Conservation (phyloP, 1,140 invertebrate genomes). For the Drosophila nannoptera region DNA sequence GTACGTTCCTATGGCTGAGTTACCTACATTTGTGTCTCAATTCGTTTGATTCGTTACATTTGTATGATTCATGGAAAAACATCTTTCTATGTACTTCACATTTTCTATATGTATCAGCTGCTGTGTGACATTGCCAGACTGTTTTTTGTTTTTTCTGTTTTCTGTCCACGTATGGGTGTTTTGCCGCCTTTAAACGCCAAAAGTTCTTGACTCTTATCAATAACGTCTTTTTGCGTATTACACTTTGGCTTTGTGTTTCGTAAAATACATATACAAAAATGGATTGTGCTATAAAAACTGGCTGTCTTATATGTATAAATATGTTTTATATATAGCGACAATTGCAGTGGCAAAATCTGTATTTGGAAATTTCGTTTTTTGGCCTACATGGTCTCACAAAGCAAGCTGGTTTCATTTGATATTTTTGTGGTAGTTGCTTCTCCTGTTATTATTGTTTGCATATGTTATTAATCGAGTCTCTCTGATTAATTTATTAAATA, state of each 20-base stretch:
- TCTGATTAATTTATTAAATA: constrained; percentile 49
- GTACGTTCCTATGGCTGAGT: constrained; percentile 32
- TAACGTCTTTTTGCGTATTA: constrained; percentile 44
- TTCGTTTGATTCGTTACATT: constrained; percentile 23
- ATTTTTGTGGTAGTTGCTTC: constrained; percentile 25
- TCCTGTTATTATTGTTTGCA: constrained; percentile 12
- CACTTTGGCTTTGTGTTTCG: constrained; percentile 42
- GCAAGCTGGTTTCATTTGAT: not conserved
- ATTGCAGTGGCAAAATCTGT: constrained; percentile 13
- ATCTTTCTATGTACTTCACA: constrained; percentile 22
- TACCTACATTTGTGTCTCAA: constrained; percentile 42
- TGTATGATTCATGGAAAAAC: constrained; percentile 36
- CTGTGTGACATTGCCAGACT: constrained; percentile 47
- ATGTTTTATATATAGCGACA: constrained; percentile 5
- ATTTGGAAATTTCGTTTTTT: not conserved
- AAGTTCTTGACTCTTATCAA: constrained; percentile 58
- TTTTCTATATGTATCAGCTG: constrained; percentile 55
- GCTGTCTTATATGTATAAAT: constrained; percentile 33
- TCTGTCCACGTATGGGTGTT: constrained; percentile 10
- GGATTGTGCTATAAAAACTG: constrained; percentile 32
- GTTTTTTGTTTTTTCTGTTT: constrained; percentile 26
- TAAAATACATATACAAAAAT: constrained; percentile 15
- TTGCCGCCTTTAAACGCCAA: constrained; percentile 11
- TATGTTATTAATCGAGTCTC: constrained; percentile 24
- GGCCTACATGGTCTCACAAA: not conserved